Percentiles rank a stretch among this genome's conserved stretches.
Evolutionary conservation across 2,888 invertebrate species (phyloP).

Genomic region (Stenodera caucasica): DNA sequence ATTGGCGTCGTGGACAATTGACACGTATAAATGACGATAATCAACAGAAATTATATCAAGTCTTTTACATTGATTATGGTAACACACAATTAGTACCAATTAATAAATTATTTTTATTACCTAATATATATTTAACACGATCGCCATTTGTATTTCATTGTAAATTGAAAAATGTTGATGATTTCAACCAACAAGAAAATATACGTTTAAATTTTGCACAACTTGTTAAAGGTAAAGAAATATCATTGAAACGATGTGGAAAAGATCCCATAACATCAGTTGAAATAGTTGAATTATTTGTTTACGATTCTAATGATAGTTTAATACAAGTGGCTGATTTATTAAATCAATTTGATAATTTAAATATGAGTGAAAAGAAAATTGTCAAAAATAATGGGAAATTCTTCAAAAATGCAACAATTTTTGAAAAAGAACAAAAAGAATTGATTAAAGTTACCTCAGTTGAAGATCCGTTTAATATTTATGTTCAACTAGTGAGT

Average conservation of each 20-base stretch:
- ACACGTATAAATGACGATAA: conserved; percentile 41
- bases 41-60: conserved; percentile 54
- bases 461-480: conserved; percentile 65
- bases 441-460: conserved; percentile 62
- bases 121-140: conserved; percentile 46
- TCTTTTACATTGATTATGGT: conserved; percentile 70
- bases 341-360: background rate
- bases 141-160: conserved; percentile 64
- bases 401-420: conserved; percentile 40
- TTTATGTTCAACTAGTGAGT: conserved; percentile 66
- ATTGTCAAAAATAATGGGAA: conserved; percentile 11
- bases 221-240: conserved; percentile 63
- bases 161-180: conserved; percentile 61
- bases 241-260: conserved; percentile 1
- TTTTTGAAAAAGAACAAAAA: conserved; percentile 50
- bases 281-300: conserved; percentile 27
- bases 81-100: conserved; percentile 57
- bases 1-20: conserved; percentile 71
- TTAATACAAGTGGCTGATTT: conserved; percentile 8
- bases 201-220: conserved; percentile 62
- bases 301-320: conserved; percentile 12
- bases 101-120: conserved; percentile 55
- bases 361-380: background rate
- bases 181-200: too few species aligned
- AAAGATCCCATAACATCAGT: conserved; percentile 32